These are phyloP conservation scores for Hydroisotoma schaefferi DNA, from an alignment of 2,888 invertebrate genomes.

Conservation along the genomic window DNA sequence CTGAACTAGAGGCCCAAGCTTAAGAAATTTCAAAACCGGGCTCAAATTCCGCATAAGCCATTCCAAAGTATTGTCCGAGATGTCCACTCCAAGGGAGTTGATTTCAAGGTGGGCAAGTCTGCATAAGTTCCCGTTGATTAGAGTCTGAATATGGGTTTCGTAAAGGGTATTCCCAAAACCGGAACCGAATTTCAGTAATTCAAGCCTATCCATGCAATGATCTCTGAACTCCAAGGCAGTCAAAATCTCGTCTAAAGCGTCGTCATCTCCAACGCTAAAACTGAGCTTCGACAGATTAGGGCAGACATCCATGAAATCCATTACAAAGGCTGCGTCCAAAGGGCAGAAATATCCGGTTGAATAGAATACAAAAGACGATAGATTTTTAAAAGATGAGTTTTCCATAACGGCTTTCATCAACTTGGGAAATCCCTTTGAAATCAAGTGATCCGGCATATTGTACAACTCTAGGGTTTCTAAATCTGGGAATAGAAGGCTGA, in stretches of 20 bases:
- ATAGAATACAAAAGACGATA: neutral
- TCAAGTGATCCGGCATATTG: neutral
- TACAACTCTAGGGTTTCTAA: neutral
- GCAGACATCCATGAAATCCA: constrained; percentile 4
- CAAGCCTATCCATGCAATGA: neutral
- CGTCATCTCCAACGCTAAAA: constrained; percentile 11
- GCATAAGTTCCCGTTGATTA: neutral
- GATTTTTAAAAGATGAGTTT: neutral
- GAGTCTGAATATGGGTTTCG: constrained; percentile 2
- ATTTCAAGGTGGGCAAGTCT: neutral
- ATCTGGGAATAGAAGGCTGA: neutral
- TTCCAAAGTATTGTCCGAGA: neutral
- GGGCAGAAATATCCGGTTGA: neutral
- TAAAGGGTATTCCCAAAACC: constrained; percentile 1
- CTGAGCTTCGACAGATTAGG: constrained; percentile 2
- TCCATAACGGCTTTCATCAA: neutral
- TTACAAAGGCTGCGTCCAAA: neutral
- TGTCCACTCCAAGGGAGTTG: neutral
- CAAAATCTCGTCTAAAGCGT: constrained; percentile 10
- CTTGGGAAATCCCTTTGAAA: neutral
- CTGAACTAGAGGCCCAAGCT: neutral
- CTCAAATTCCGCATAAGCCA: neutral
- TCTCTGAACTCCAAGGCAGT: constrained; percentile 1
- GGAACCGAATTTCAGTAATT: neutral
- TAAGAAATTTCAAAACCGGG: neutral